Conservation (phyloP, 1,140 invertebrate genomes). For the Melitaea cinxia region DNA sequence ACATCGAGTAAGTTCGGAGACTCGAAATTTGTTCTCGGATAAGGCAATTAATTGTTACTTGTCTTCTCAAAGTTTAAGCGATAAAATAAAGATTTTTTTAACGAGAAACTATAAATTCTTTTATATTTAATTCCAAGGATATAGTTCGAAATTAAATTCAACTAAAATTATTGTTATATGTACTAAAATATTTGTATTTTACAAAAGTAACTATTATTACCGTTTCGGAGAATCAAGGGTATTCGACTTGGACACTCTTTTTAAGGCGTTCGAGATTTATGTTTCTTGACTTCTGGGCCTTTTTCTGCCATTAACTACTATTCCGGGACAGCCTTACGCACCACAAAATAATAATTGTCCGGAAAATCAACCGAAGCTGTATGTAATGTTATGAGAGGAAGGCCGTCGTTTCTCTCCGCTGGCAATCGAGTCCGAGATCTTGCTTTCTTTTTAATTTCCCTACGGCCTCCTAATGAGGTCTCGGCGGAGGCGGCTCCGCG, state of each 20-base stretch:
- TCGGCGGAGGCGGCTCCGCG: constrained; percentile 60
- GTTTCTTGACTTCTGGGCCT: constrained; percentile 29
- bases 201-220: not conserved
- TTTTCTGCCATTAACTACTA: constrained; percentile 66
- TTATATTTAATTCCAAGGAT: not conserved
- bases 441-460: constrained; percentile 83
- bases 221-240: not conserved
- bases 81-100: not conserved
- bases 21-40: constrained; percentile 70
- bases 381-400: constrained; percentile 81
- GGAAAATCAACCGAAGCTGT: constrained; percentile 80
- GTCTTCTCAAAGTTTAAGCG: constrained; percentile 32
- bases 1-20: constrained; percentile 71
- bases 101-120: not conserved
- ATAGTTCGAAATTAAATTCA: too few relatives aligned
- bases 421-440: constrained; percentile 80
- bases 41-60: constrained; percentile 65
- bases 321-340: constrained; percentile 74
- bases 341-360: constrained; percentile 82
- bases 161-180: too few relatives aligned
- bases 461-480: constrained; percentile 81
- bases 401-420: constrained; percentile 71
- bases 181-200: not conserved
- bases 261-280: constrained; percentile 25
- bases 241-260: not conserved